These are phyloP conservation scores for Willowsia nigromaculata DNA, from an alignment of 2,888 invertebrate genomes.

Conservation along the genomic window DNA sequence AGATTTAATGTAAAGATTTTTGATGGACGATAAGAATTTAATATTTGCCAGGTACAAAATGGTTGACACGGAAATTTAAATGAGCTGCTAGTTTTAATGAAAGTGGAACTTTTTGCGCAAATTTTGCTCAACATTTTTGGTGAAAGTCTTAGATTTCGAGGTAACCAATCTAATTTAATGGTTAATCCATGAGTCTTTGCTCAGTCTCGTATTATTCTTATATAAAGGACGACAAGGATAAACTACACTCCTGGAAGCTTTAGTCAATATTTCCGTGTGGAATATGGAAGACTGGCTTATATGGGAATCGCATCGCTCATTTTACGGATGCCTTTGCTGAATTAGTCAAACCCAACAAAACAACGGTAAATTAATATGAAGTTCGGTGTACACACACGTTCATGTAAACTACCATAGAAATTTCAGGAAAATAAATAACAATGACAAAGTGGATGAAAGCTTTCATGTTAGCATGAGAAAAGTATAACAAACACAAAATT, in stretches of 20 bases:
- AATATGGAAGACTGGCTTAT: no score
- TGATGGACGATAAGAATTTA: not conserved
- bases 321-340: no score
- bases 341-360: not conserved
- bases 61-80: not conserved
- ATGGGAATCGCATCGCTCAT: no score
- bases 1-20: not conserved
- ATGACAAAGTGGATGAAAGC: conserved; percentile 25
- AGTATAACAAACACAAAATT: not conserved
- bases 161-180: no score
- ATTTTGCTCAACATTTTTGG: not conserved
- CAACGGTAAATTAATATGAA: not conserved
- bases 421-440: not conserved
- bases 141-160: no score
- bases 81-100: not conserved
- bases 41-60: not conserved
- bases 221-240: no score
- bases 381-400: not conserved
- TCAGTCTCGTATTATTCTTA: no score
- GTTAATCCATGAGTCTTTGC: no score
- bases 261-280: no score
- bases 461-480: not conserved
- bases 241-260: no score
- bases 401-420: not conserved
- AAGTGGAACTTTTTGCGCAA: not conserved